Conservation (phyloP, 2,888 invertebrate genomes). For the Stenolophus ochropezus region DNA sequence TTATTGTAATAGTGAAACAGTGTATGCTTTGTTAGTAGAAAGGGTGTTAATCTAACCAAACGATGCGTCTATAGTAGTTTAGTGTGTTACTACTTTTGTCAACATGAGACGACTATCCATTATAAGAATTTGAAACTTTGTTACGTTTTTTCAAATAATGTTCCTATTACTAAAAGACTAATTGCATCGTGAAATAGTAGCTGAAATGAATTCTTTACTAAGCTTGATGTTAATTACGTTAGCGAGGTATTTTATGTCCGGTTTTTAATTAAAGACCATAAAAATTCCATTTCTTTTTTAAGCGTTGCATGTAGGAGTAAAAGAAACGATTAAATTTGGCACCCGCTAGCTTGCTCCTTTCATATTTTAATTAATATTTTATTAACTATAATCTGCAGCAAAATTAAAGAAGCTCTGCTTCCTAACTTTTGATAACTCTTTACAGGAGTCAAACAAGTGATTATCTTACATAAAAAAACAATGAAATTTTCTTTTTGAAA, state of each 20-base stretch:
- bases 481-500: not conserved
- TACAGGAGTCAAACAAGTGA: constrained; percentile 33
- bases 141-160: not conserved
- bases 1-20: too few species aligned
- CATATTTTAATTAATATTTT: constrained; percentile 33
- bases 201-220: not conserved
- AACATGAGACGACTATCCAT: not conserved
- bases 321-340: constrained; percentile 2
- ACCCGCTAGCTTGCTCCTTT: not conserved
- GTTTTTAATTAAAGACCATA: constrained; percentile 13
- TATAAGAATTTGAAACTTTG: constrained; percentile 11
- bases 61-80: too few species aligned
- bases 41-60: too few species aligned
- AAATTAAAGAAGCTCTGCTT: constrained; percentile 24
- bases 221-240: not conserved
- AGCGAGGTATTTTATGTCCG: not conserved
- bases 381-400: constrained; percentile 22
- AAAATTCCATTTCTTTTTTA: not conserved
- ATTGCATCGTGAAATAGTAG: not conserved
- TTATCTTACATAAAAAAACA: constrained; percentile 44
- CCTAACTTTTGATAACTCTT: constrained; percentile 40
- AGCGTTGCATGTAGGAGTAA: constrained; percentile 2
- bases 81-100: not conserved
- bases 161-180: not conserved
- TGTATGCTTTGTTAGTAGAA: too few species aligned